A percentile compares a stretch with the other conserved stretches of the same genome.
Evolutionary conservation across 1,140 invertebrate species (phyloP).

Genomic region (Nasonia longicornis): DNA sequence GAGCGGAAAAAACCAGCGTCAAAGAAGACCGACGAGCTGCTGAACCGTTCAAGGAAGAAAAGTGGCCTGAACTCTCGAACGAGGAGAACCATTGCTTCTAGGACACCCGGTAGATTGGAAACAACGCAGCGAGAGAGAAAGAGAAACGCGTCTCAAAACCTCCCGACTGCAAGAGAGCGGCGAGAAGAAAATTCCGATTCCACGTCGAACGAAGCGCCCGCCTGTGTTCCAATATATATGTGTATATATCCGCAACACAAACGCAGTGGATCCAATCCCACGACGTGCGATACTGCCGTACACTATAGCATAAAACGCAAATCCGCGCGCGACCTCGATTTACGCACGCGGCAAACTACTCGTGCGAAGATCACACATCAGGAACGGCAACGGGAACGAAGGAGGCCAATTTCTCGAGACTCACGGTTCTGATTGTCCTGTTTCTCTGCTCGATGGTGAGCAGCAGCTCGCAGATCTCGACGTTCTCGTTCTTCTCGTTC

Average conservation of each 20-base stretch:
- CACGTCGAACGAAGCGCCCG: not conserved
- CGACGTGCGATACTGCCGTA: not conserved
- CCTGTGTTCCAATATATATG: not conserved
- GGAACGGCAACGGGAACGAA: not conserved
- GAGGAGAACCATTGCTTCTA: not conserved
- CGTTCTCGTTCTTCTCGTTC: slow-evolving; percentile 25
- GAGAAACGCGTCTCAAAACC: not conserved
- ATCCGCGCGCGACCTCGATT: not conserved
- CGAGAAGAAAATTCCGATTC: not conserved
- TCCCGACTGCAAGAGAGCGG: not conserved
- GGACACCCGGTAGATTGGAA: slow-evolving; percentile 12
- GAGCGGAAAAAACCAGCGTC: too few relatives aligned
- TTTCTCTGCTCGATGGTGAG: slow-evolving; percentile 2
- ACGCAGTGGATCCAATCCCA: not conserved
- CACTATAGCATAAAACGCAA: not conserved
- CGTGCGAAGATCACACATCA: too few relatives aligned
- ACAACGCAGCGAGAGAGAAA: not conserved
- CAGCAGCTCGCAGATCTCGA: slow-evolving; percentile 21
- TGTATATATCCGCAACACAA: not conserved
- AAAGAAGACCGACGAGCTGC: not conserved
- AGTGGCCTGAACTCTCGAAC: not conserved
- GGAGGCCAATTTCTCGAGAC: not conserved
- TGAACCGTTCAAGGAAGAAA: not conserved
- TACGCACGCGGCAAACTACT: not conserved
- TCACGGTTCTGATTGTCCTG: not conserved